phyloP scores from a whole-genome alignment of 2,888 invertebrate species.

The Cabera pusaria region DNA sequence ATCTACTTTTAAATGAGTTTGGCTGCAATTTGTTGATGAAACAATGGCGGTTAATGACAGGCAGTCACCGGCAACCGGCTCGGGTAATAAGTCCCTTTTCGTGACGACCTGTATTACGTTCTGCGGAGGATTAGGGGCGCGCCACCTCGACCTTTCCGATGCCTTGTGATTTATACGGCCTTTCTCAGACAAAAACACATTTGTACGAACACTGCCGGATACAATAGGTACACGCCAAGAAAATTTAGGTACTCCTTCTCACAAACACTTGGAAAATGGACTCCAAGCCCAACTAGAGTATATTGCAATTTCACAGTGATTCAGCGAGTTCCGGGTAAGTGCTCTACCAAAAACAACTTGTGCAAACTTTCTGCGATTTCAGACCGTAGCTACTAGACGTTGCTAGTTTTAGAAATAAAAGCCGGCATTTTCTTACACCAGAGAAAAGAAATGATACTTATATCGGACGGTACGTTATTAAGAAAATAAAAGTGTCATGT shows the following conservation, averaged over 20 bases:
- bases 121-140: conserved; percentile 48
- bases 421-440: no score
- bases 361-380: conserved; percentile 13
- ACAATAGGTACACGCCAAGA: conserved; percentile 16
- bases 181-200: conserved; percentile 26
- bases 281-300: conserved; percentile 12
- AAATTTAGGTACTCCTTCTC: conserved; percentile 29
- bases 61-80: conserved; percentile 45
- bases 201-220: conserved; percentile 16
- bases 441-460: no score
- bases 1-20: conserved; percentile 35
- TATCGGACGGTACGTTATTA: no score
- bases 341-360: conserved; percentile 16
- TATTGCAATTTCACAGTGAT: conserved; percentile 31
- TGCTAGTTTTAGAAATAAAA: conserved; percentile 11
- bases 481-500: no score
- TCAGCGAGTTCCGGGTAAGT: conserved; percentile 22
- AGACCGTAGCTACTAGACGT: conserved; percentile 7
- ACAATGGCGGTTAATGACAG: conserved; percentile 56
- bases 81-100: conserved; percentile 59
- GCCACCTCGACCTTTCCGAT: conserved; percentile 48
- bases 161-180: conserved; percentile 42
- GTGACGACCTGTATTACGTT: conserved; percentile 56
- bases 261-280: conserved; percentile 27
- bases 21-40: conserved; percentile 50